These are phyloP conservation scores for Desmophyllum pertusum DNA, from an alignment of 92 coral and sea anemone genomes.

Conservation along the genomic window DNA sequence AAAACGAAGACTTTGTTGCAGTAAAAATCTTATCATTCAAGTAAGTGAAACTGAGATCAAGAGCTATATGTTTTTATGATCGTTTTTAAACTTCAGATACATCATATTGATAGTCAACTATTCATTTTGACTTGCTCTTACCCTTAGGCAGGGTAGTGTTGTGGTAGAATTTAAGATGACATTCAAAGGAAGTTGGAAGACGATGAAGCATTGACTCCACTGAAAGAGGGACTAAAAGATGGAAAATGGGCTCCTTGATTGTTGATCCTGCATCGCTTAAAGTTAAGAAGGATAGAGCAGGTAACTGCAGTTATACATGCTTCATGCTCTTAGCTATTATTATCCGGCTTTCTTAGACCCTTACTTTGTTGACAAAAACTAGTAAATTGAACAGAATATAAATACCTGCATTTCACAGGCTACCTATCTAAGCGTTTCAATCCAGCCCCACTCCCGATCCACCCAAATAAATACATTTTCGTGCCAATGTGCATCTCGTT, in stretches of 20 bases:
- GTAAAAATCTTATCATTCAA: background rate
- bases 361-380: too few species aligned
- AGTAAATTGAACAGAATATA: too few species aligned
- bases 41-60: background rate
- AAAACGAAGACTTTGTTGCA: background rate
- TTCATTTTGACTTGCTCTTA: background rate
- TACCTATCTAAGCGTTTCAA: too few species aligned
- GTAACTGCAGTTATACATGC: too few species aligned
- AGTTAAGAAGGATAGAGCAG: background rate
- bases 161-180: constrained; percentile 5
- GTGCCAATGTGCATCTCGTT: too few species aligned
- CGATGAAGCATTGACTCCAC: background rate
- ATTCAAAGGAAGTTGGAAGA: background rate
- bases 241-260: constrained; percentile 2
- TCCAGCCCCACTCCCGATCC: too few species aligned
- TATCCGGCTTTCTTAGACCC: too few species aligned
- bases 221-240: background rate
- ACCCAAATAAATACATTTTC: too few species aligned
- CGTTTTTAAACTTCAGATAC: background rate
- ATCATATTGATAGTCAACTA: too few species aligned
- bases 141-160: constrained; percentile 5
- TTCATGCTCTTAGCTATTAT: too few species aligned
- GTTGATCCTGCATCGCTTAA: constrained; percentile 16
- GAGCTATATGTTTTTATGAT: background rate
- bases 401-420: too few species aligned